phyloP scores from a whole-genome alignment of 2,888 invertebrate genomes.

The Callyntrura guangdongensis region DNA sequence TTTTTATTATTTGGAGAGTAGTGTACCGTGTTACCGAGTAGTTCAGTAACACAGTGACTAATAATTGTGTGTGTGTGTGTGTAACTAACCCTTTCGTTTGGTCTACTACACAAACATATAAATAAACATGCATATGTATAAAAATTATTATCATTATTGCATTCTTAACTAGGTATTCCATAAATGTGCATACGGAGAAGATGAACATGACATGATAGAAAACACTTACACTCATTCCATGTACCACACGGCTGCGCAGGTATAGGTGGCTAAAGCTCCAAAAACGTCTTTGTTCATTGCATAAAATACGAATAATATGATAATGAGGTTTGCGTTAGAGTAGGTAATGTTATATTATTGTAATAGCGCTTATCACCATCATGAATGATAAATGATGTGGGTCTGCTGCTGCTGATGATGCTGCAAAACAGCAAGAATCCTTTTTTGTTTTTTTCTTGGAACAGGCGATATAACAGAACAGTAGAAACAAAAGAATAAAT shows the following conservation, averaged over 20 bases:
- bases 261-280: too few relatives aligned
- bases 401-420: too few relatives aligned
- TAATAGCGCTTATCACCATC: too few relatives aligned
- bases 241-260: too few relatives aligned
- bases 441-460: slow-evolving; percentile 15
- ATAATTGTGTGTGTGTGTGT: too few relatives aligned
- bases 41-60: slow-evolving; percentile 21
- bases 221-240: background rate
- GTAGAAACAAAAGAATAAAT: background rate
- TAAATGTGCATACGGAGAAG: slow-evolving; percentile 7
- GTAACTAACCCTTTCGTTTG: background rate
- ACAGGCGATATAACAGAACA: background rate
- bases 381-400: too few relatives aligned
- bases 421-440: too few relatives aligned
- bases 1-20: background rate
- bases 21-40: background rate
- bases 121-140: background rate
- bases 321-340: background rate
- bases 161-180: background rate
- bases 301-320: background rate
- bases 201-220: slow-evolving; percentile 33
- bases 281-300: background rate
- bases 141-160: slow-evolving; percentile 15
- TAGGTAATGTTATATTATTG: too few relatives aligned
- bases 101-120: background rate